phyloP scores from a whole-genome alignment of 2,888 invertebrate genomes.

The Pristionchus fissidentatus region DNA sequence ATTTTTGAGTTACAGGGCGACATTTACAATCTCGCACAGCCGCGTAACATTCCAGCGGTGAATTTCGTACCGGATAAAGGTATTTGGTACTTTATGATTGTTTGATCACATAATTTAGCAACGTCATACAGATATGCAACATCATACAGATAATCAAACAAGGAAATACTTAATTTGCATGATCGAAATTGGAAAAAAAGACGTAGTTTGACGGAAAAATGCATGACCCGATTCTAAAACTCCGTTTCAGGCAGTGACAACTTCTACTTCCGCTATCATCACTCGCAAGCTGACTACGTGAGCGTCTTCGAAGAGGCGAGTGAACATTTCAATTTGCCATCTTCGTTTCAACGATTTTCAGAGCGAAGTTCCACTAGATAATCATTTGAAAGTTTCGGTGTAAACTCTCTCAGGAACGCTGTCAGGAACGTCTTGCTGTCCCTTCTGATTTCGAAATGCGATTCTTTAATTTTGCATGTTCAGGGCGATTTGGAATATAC shows the following conservation, averaged over 20 bases:
- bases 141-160: background rate
- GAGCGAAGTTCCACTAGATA: background rate
- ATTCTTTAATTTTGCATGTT: no score
- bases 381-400: background rate
- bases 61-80: conserved; percentile 49
- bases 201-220: no score
- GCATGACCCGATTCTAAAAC: no score
- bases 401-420: no score
- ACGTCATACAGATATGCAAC: background rate
- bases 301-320: conserved; percentile 41
- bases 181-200: background rate
- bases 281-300: conserved; percentile 43
- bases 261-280: conserved; percentile 49
- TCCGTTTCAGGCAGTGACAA: conserved; percentile 35
- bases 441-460: no score
- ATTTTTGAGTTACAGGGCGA: conserved; percentile 20
- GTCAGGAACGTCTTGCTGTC: no score
- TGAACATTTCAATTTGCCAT: background rate
- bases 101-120: background rate
- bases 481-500: conserved; percentile 47
- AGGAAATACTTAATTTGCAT: background rate
- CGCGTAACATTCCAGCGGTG: conserved; percentile 41
- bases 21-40: conserved; percentile 32
- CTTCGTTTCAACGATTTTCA: background rate
- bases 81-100: background rate